Base-by-base conservation (phyloP, 2,888 invertebrate genomes). In the Hetaerina titia region DNA sequence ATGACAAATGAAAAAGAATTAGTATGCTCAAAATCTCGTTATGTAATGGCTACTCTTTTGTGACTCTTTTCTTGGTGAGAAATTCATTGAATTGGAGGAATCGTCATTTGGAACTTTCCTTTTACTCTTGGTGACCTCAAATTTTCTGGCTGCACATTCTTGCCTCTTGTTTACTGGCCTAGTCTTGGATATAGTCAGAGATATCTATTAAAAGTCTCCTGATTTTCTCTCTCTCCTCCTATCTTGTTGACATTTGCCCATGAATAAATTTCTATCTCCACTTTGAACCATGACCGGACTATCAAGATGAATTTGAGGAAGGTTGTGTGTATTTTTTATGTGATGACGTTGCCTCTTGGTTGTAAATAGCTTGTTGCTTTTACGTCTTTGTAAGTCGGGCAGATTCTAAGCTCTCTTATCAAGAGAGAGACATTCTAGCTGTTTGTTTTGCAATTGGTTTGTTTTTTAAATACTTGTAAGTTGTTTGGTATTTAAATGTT, bases 11-110 rank as follows among this genome's bases (percentile, higher is more conserved):
- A 25, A 25, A 63, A 45, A 63, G n/a, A 56, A n/a, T 31, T 9
- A 92, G 92, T 57, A 92, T 92, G 92, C 57, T 92, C 31, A 69
- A 92, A 92, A 92, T 92, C 92, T 92, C 92, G 92, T 92, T 92
- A 57, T 92, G 92, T 69, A 92, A 92, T 92, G 92, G 69, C 92
- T 92, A 56, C 69, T 17, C 13, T 92, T 31, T 81, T 13, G 25
- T 22, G 31, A 15, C 69, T 69, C 22, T 69, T 69, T n/a, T 69
- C 69, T 69, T 69, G 8, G 22, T 15, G 5, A 13, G 81, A 25
- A 31, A 31, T 81, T 92, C 74, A n/a, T 5, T 22, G 31, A 74
- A 45, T 92, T 74, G 13, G 31, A 11, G 22, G 69, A 92, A 92
- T 9, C 17, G 31, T 92, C 69, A 69, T 22, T n/a, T 45, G 56